Evolutionary conservation across 1,140 invertebrate species (phyloP), one percentile per base, ranked within the genome.

Genomic region (Leptonema lineaticorne): DNA sequence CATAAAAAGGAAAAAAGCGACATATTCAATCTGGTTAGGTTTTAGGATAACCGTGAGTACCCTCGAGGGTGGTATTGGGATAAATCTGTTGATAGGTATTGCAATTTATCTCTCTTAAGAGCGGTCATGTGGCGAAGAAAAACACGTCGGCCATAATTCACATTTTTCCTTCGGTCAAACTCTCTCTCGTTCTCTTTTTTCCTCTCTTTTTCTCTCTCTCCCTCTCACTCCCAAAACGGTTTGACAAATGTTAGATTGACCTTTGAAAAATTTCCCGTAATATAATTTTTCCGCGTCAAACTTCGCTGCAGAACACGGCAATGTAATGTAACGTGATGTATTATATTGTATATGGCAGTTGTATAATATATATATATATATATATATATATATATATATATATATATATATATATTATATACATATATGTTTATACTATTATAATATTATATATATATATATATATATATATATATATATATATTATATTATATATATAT

Each of bases 21-120:
- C n/a, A n/a, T n/a, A n/a, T n/a, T n/a, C n/a, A n/a, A n/a, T n/a
- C n/a, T n/a, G n/a, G n/a, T n/a, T n/a, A n/a, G n/a, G n/a, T n/a
- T n/a, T n/a, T n/a, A n/a, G n/a, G n/a, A n/a, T n/a, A n/a, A n/a
- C n/a, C n/a, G n/a, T n/a, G n/a, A n/a, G 24, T 20, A 53, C 50
- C 50, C 50, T 26, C 22, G 50, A 53, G 50, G 27, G 50, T 24
- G 37, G n/a, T n/a, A 16, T 24, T 22, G 11, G 50, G 50, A 53
- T 53, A 53, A 53, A 53, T 53, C 50, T 53, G 50, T 53, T 53
- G 50, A 53, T 53, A 53, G 50, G 50, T 53, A 53, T 53, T 53
- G 50, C 24, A 53, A 53, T 53, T 24, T 53, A 53, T 53, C 50
- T 53, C 50, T 53, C 50, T 53, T 53, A 53, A 53, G 50, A 24